Evolutionary conservation across 2,888 invertebrate species (phyloP).

Genomic region (Lycophotia porphyrea): DNA sequence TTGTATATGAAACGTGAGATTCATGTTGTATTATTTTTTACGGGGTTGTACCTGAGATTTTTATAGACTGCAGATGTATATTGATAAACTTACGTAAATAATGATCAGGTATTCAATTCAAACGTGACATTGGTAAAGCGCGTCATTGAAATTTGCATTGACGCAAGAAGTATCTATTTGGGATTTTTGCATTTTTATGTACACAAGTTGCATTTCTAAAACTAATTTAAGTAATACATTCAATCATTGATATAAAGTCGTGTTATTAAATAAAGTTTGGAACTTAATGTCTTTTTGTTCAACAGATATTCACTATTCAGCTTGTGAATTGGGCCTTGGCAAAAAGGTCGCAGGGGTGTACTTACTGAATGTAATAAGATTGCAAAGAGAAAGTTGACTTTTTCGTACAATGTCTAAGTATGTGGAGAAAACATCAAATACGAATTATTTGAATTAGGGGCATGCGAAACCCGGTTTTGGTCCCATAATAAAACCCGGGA

Average conservation of each 20-base stretch:
- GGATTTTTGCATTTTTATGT: slow-evolving; percentile 41
- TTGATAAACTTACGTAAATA: slow-evolving; percentile 58
- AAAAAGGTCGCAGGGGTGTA: slow-evolving; percentile 29
- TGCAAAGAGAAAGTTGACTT: slow-evolving; percentile 37
- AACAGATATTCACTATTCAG: slow-evolving; percentile 31
- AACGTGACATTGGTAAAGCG: slow-evolving; percentile 7
- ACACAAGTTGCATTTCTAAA: slow-evolving; percentile 46
- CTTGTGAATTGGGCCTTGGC: slow-evolving; percentile 26
- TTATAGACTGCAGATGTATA: slow-evolving; percentile 61
- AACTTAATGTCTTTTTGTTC: slow-evolving; percentile 22
- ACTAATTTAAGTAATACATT: slow-evolving; percentile 27
- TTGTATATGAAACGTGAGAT: slow-evolving; percentile 50
- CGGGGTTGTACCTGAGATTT: slow-evolving; percentile 66
- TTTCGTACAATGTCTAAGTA: slow-evolving; percentile 34
- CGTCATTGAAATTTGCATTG: slow-evolving; percentile 16
- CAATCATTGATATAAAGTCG: slow-evolving; percentile 31
- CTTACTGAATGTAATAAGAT: slow-evolving; percentile 30
- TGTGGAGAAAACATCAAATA: slow-evolving; percentile 11
- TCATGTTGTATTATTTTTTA: slow-evolving; percentile 58
- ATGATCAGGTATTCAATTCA: slow-evolving; percentile 27
- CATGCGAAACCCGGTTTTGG: no score
- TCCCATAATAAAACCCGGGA: no score
- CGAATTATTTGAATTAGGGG: slow-evolving; percentile 13
- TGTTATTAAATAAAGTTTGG: slow-evolving; percentile 24
- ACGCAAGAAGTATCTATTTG: slow-evolving; percentile 19